These are phyloP conservation scores for Zaprionus ghesquierei DNA, from an alignment of 1,140 invertebrate species.

Conservation along the genomic window DNA sequence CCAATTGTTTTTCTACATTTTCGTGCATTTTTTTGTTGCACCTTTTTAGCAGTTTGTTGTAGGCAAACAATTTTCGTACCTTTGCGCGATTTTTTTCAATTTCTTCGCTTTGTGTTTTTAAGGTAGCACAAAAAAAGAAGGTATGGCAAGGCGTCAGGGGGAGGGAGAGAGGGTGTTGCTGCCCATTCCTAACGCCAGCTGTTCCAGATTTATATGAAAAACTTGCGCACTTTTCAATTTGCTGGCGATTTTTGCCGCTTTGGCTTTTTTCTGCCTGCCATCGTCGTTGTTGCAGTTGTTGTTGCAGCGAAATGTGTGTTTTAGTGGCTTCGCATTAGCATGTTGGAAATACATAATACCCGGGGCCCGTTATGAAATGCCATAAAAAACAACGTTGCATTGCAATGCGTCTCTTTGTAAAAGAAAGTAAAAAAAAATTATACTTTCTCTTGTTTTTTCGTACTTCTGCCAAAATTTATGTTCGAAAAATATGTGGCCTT, in stretches of 20 bases:
- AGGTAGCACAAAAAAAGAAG: neutral
- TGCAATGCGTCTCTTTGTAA: conserved; percentile 29
- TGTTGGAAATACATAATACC: conserved; percentile 62
- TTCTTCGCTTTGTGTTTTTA: conserved; percentile 15
- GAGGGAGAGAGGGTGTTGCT: neutral
- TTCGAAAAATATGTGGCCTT: conserved; percentile 58
- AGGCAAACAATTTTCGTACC: conserved; percentile 27
- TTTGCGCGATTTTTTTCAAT: conserved; percentile 34
- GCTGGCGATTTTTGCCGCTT: conserved; percentile 54
- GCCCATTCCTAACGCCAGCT: conserved; percentile 39
- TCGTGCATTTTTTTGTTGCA: neutral
- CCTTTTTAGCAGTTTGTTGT: conserved; percentile 7
- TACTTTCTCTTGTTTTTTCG: conserved; percentile 10
- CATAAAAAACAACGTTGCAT: conserved; percentile 48
- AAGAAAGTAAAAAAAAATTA: conserved; percentile 15
- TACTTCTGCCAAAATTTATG: conserved; percentile 60
- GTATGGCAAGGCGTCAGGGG: neutral
- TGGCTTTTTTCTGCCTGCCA: conserved; percentile 15
- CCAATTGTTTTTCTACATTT: neutral
- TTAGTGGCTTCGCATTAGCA: conserved; percentile 75
- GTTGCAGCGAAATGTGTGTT: conserved; percentile 63
- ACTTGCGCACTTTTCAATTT: conserved; percentile 69
- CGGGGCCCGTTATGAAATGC: conserved; percentile 45
- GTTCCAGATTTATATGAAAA: conserved; percentile 71
- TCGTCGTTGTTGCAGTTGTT: conserved; percentile 2